Conservation (phyloP, 2,113 vertebrate genomes). For the Bolborhynchus lineola region DNA sequence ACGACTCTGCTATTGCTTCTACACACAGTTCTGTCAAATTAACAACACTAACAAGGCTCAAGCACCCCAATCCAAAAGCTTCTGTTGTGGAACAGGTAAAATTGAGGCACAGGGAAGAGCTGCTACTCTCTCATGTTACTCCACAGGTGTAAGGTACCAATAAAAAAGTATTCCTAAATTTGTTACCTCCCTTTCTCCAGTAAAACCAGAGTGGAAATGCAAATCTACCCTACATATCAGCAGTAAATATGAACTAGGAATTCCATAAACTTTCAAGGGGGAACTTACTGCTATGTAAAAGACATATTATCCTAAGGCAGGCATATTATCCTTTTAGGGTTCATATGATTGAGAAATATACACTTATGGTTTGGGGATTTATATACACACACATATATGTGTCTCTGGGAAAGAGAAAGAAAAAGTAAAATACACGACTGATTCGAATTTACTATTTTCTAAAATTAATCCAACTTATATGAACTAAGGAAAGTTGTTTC, state of each 20-base stretch:
- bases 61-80: neutral
- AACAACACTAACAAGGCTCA: neutral
- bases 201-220: neutral
- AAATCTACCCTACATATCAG: neutral
- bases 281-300: neutral
- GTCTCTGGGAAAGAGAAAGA: neutral
- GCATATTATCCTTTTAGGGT: neutral
- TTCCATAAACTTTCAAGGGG: neutral
- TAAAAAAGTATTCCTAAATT: neutral
- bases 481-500: neutral
- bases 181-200: neutral
- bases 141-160: neutral
- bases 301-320: neutral
- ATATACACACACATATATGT: neutral
- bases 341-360: neutral
- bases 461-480: neutral
- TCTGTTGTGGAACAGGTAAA: neutral
- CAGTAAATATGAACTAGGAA: neutral
- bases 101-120: neutral
- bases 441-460: neutral
- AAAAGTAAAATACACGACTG: neutral
- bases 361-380: neutral
- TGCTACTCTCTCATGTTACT: neutral
- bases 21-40: neutral
- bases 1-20: neutral